A percentile compares a stretch with the other conserved stretches of the same genome.
phyloP scores from a whole-genome alignment of 2,888 invertebrate species.

The Ormyrus pomaceus region DNA sequence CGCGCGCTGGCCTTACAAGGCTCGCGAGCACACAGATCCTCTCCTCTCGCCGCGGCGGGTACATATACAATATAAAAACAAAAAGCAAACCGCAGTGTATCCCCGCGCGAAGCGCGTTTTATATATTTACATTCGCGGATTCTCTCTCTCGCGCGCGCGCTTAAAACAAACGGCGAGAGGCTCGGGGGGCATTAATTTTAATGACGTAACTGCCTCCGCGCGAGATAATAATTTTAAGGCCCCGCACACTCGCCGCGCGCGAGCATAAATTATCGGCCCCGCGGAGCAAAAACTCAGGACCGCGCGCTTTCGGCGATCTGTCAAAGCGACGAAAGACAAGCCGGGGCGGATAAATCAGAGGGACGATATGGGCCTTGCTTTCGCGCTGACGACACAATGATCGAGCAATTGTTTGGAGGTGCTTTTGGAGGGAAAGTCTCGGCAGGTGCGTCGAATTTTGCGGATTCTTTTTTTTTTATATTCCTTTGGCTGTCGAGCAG shows the following conservation, averaged over 20 bases:
- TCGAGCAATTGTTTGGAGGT: not conserved
- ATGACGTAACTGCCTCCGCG: constrained; percentile 23
- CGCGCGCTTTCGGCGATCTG: constrained; percentile 17
- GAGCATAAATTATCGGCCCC: constrained; percentile 34
- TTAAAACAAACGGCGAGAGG: constrained; percentile 21
- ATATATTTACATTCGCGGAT: too few species aligned
- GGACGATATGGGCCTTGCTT: not conserved
- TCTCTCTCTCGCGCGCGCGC: not conserved
- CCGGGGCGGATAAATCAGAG: not conserved
- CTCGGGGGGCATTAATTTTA: constrained; percentile 44
- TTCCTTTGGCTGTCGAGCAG: too few species aligned
- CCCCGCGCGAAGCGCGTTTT: too few species aligned
- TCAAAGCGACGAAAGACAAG: constrained; percentile 11
- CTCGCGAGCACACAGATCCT: too few species aligned
- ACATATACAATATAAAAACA: too few species aligned
- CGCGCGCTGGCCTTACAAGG: too few species aligned
- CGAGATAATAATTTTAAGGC: constrained; percentile 34
- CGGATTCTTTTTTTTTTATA: too few species aligned
- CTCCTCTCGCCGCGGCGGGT: too few species aligned
- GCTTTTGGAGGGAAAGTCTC: too few species aligned
- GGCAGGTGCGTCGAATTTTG: too few species aligned
- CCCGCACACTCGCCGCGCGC: too few species aligned
- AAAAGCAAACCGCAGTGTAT: too few species aligned
- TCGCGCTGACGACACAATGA: constrained; percentile 6
- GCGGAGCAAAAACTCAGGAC: not conserved